Evolutionary conservation across 2,888 invertebrate species (phyloP), one percentile per base, ranked within the genome.

Genomic region (Eupelmus urozonus): DNA sequence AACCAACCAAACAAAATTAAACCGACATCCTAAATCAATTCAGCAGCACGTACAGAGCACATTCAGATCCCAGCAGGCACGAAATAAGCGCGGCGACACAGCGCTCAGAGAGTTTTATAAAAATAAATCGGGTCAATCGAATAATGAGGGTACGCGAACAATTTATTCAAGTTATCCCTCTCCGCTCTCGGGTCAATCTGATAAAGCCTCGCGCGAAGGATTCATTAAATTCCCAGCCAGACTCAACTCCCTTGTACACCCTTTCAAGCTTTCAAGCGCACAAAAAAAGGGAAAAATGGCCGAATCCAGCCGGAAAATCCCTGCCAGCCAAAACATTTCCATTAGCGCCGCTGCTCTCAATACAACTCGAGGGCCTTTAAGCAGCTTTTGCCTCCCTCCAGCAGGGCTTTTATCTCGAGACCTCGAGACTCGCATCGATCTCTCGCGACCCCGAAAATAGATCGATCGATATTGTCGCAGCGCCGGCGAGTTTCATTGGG

Each of bases 51-150:
- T n/a, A n/a, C n/a, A n/a, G n/a, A n/a, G n/a, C n/a, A n/a, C n/a
- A n/a, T n/a, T n/a, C n/a, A n/a, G n/a, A n/a, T n/a, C n/a, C n/a
- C n/a, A n/a, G n/a, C n/a, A n/a, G n/a, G n/a, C n/a, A n/a, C n/a
- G n/a, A n/a, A n/a, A n/a, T n/a, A n/a, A n/a, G n/a, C n/a, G n/a
- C n/a, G n/a, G n/a, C n/a, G n/a, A n/a, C n/a, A n/a, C n/a, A n/a
- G n/a, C n/a, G n/a, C n/a, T n/a, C n/a, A n/a, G n/a, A n/a, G 65
- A 49, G 16, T n/a, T 65, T 29, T 29, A 55, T 67, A 25, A 60
- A 72, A 55, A 55, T 42, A 63, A 63, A 73, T 73, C 72, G 23
- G 72, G 63, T 73, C 72, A 63, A 63, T 73, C 27, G 20, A 63
- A n/a, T 53, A 72, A 53, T 53, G 42, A 23, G 34, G 70, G 16